Percentiles rank a stretch among this genome's conserved stretches.
Evolutionary conservation across 2,888 invertebrate species (phyloP).

Genomic region (Drosophila flavopinicola): DNA sequence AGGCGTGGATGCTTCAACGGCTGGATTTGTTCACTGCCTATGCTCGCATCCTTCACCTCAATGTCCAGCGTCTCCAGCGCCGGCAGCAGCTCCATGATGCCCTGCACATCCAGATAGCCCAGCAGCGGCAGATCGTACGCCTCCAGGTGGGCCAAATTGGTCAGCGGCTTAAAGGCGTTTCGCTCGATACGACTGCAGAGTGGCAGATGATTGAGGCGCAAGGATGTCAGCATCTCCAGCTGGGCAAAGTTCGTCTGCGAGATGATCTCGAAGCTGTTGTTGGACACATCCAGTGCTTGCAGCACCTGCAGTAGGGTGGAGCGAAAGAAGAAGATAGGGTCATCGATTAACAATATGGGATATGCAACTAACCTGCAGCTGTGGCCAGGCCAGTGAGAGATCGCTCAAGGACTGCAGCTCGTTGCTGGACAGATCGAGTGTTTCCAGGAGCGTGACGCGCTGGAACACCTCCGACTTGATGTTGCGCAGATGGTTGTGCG

Average conservation of each 20-base stretch:
- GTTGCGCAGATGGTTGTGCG: constrained; percentile 89
- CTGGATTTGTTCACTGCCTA: constrained; percentile 92
- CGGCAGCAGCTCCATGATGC: constrained; percentile 90
- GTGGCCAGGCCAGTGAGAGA: constrained; percentile 88
- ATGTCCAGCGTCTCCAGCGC: constrained; percentile 91
- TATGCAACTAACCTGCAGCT: too few relatives aligned
- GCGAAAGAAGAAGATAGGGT: too few relatives aligned
- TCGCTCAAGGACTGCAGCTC: constrained; percentile 87
- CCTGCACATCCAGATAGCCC: constrained; percentile 94
- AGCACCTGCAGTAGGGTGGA: constrained; percentile 90
- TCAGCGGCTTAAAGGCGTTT: constrained; percentile 90
- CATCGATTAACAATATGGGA: too few relatives aligned
- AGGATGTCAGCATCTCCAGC: constrained; percentile 88
- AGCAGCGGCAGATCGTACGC: constrained; percentile 91
- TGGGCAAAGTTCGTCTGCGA: constrained; percentile 91
- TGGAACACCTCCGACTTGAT: constrained; percentile 89
- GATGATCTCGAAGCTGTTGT: constrained; percentile 92
- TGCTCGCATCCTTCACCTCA: constrained; percentile 93
- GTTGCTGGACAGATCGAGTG: constrained; percentile 91
- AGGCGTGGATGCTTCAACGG: constrained; percentile 91
- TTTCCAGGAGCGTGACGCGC: constrained; percentile 91
- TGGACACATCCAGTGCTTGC: constrained; percentile 90
- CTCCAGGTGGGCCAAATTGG: constrained; percentile 89
- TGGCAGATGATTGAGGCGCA: constrained; percentile 88
- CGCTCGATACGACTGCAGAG: constrained; percentile 92